Evolutionary conservation across 2,888 invertebrate species (phyloP).

Genomic region (Alcis repandata): DNA sequence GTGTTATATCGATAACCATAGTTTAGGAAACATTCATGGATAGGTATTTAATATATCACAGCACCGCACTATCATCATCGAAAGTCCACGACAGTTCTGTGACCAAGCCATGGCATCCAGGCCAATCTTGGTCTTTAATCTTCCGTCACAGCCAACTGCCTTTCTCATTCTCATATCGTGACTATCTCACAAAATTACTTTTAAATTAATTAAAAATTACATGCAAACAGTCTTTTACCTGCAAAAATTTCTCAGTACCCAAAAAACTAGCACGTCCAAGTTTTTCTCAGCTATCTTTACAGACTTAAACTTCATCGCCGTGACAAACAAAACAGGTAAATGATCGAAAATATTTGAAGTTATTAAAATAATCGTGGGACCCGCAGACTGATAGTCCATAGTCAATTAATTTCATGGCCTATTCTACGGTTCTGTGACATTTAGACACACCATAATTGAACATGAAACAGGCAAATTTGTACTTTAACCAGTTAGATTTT

Average conservation of each 20-base stretch:
- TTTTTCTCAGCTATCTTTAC: constrained; percentile 1
- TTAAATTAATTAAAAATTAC: no score
- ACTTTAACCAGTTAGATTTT: not conserved
- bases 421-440: constrained; percentile 35
- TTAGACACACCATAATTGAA: constrained; percentile 33
- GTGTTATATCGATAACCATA: no score
- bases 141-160: no score
- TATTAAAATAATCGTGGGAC: constrained; percentile 35
- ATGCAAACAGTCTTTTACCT: no score
- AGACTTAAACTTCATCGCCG: not conserved
- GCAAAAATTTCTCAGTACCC: not conserved
- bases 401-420: constrained; percentile 47
- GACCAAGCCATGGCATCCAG: no score
- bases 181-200: no score
- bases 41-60: no score
- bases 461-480: not conserved
- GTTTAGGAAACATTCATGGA: no score
- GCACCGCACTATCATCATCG: no score
- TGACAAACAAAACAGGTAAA: constrained; percentile 26
- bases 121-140: no score
- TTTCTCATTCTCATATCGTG: no score
- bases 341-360: constrained; percentile 23
- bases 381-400: constrained; percentile 28
- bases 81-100: no score
- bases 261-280: not conserved